Base-by-base conservation (phyloP, 2,888 invertebrate genomes). In the Zygothrica quintamaculata region DNA sequence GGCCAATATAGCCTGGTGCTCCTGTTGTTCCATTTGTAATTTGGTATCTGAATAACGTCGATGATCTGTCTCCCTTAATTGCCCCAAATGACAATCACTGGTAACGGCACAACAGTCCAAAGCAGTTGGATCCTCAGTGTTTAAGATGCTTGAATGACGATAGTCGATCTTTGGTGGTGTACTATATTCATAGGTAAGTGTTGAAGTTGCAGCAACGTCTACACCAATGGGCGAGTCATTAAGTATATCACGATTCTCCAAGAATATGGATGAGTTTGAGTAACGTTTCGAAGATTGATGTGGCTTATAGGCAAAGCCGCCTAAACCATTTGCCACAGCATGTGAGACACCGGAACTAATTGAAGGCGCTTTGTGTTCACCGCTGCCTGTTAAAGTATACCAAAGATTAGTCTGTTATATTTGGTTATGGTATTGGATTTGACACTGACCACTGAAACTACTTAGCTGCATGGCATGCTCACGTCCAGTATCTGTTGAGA, bases 11-110 rank as follows among this genome's bases (percentile, higher is more conserved):
- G 87, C 78, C 65, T n/a, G n/a, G n/a, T n/a, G n/a, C n/a, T 22
- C 18, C 5, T 88, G 84, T 29, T 82, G 68, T 12, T 82, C 80
- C 40, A 84, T 58, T 6, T 60, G 46, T 64, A 90, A 81, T 75
- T 92, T 91, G 48, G 91, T 91, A 73, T 92, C 90, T 18, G 91
- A 91, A 71, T 90, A 91, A 15, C 91, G 89, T 58, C 90, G 90
- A 51, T 89, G 72, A 48, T 91, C 90, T 71, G 1, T 56, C 36
- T 42, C 52, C 7, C 86, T 87, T 46, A n/a, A n/a, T n/a, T n/a
- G n/a, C n/a, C 80, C 88, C 64, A 89, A 60, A 46, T 84, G 86
- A 70, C 87, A 69, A 44, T 64, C 69, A 4, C 44, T 80, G 61
- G 88, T 88, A 51, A 88, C 70, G 48, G 76, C 77, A 46, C 78